Evolutionary conservation across 2,113 vertebrate genomes (phyloP), one percentile per base, ranked within the genome.

Genomic region (Passer domesticus): DNA sequence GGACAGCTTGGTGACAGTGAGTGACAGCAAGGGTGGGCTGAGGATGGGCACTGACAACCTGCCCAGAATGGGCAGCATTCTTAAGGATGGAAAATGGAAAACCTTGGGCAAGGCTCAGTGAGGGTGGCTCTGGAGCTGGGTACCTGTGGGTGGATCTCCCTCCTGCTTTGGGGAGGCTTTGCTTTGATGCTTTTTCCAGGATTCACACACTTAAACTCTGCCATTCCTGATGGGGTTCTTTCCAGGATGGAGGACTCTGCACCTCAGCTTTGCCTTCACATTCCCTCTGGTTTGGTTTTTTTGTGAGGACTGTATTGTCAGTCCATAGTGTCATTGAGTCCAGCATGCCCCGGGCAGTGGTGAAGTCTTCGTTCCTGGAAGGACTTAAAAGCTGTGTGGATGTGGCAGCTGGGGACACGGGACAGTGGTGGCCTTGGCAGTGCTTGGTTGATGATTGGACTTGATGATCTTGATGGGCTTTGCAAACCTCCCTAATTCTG

Each of bases 1-100:
- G 89, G 39, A 47, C 80, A 62, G 15, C 80, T 89, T 0, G 19
- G 58, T 4, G 33, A 28, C 2, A 87, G 95, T 94, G 87, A 96
- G 96, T 90, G 35, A 17, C 23, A 8, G 66, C 0, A 0, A 53
- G 3, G 18, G 16, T n/a, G 15, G 23, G 33, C 76, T 41, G 84
- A 50, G 55, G 11, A 3, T 5, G 22, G 58, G 43, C 49, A 13
- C 24, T 39, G 2, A 41, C 3, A 11, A 4, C 22, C 7, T 0
- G 0, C 21, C 30, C 0, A 13, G 63, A 53, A n/a, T 24, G 47
- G 31, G 70, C 70, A 46, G 43, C 14, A 39, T 10, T 47, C 49
- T 7, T 35, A 41, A 14, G 41, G 72, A 24, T 20, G 18, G 35
- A 31, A 64, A 73, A 59, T 0, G 7, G 87, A 70, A 53, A 49